Evolutionary conservation across 2,888 invertebrate genomes (phyloP).

Genomic region (Ichneumoninae sp.): DNA sequence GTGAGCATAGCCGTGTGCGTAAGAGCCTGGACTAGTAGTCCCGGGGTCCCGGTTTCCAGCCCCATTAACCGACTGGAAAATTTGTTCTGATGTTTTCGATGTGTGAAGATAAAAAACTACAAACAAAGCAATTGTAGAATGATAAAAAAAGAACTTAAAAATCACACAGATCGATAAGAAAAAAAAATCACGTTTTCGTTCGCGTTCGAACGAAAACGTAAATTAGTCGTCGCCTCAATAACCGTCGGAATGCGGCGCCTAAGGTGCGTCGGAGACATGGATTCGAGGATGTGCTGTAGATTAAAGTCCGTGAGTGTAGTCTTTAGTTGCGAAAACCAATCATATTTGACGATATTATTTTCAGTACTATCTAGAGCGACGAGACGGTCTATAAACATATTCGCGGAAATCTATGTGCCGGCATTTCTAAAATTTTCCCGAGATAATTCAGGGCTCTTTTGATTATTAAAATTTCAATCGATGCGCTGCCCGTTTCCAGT

Average conservation of each 20-base stretch:
- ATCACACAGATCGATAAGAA: too few relatives aligned
- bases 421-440: constrained; percentile 23
- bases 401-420: constrained; percentile 4
- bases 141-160: too few relatives aligned
- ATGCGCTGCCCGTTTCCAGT: constrained; percentile 30
- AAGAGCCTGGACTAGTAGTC: too few relatives aligned
- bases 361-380: background rate
- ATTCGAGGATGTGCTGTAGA: background rate
- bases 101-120: too few relatives aligned
- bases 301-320: background rate
- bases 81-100: too few relatives aligned
- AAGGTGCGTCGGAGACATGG: background rate
- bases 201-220: background rate
- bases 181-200: too few relatives aligned
- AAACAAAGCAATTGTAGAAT: too few relatives aligned
- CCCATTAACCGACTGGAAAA: too few relatives aligned
- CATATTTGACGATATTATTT: background rate
- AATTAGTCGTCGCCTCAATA: background rate
- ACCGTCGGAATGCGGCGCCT: background rate
- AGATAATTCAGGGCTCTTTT: constrained; percentile 4
- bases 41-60: too few relatives aligned
- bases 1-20: too few relatives aligned
- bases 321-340: constrained; percentile 16
- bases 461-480: background rate
- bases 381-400: constrained; percentile 8